A percentile compares a stretch with the other conserved stretches of the same genome.
These are phyloP conservation scores for Folsomia manolachei DNA, from an alignment of 2,888 invertebrate genomes.

Conservation along the genomic window DNA sequence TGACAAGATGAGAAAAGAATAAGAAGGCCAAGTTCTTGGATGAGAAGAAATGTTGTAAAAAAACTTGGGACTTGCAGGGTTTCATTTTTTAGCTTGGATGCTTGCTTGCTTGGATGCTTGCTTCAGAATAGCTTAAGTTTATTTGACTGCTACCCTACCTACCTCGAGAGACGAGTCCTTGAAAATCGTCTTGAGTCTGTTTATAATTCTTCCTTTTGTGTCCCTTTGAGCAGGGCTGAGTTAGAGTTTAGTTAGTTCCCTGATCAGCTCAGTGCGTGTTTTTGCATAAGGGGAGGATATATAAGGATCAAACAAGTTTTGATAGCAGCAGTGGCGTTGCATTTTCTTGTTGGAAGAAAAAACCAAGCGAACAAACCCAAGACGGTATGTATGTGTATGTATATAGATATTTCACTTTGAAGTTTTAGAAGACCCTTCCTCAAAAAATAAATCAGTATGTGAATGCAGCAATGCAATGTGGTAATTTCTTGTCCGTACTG, in stretches of 20 bases:
- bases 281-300: conserved; percentile 20
- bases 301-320: conserved; percentile 20
- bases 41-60: conserved; percentile 12
- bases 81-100: conserved; percentile 39
- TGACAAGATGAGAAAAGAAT: conserved; percentile 13
- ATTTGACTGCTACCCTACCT: not conserved
- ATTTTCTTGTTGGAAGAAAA: conserved; percentile 12
- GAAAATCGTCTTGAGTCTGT: conserved; percentile 18
- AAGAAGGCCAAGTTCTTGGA: conserved; percentile 3
- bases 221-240: not conserved
- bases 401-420: not conserved
- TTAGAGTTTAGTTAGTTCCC: conserved; percentile 15
- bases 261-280: conserved; percentile 27
- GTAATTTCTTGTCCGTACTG: not conserved
- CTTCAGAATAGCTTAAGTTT: too few species aligned
- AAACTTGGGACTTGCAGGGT: conserved; percentile 39
- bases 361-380: not conserved
- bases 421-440: conserved; percentile 15
- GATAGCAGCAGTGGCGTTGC: conserved; percentile 12
- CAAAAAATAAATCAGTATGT: conserved; percentile 9
- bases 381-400: too few species aligned
- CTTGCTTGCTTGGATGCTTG: too few species aligned
- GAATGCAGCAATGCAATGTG: not conserved
- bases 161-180: conserved; percentile 6
- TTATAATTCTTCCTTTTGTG: conserved; percentile 17